These are phyloP conservation scores for Poliocrania exsul DNA, from an alignment of 2,797 vertebrate species.

Conservation along the genomic window DNA sequence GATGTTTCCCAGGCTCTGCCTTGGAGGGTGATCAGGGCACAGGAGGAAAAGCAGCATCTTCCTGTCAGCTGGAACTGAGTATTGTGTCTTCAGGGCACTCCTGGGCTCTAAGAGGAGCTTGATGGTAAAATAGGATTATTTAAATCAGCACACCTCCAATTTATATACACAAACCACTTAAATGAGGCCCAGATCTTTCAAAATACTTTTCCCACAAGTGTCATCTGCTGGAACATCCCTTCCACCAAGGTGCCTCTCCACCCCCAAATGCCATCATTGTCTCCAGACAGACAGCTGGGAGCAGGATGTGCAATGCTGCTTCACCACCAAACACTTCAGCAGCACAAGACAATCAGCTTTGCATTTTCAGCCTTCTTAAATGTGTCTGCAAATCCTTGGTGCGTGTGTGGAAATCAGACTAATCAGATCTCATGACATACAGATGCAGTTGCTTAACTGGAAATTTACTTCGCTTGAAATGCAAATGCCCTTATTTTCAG, in stretches of 20 bases:
- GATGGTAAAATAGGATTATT: neutral
- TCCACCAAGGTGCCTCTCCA: neutral
- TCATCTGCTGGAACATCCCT: neutral
- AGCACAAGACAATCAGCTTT: conserved; percentile 15
- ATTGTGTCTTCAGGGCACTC: neutral
- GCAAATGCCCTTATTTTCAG: neutral
- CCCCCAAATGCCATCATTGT: neutral
- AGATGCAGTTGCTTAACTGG: neutral
- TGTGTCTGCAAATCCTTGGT: neutral
- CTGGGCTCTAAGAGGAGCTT: neutral
- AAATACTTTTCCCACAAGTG: neutral
- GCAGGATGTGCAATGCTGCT: neutral
- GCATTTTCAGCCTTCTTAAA: neutral
- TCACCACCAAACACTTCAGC: neutral
- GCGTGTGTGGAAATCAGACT: neutral
- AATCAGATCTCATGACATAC: neutral
- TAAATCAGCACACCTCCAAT: neutral
- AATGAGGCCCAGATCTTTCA: neutral
- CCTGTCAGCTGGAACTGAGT: neutral
- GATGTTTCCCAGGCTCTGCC: neutral
- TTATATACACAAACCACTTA: neutral
- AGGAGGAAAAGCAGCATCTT: neutral
- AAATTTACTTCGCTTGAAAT: neutral
- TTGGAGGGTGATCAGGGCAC: neutral
- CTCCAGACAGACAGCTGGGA: neutral